Evolutionary conservation across 1,140 invertebrate genomes (phyloP), one percentile per base, ranked within the genome.

Genomic region (Holcopasites calliopsidis): DNA sequence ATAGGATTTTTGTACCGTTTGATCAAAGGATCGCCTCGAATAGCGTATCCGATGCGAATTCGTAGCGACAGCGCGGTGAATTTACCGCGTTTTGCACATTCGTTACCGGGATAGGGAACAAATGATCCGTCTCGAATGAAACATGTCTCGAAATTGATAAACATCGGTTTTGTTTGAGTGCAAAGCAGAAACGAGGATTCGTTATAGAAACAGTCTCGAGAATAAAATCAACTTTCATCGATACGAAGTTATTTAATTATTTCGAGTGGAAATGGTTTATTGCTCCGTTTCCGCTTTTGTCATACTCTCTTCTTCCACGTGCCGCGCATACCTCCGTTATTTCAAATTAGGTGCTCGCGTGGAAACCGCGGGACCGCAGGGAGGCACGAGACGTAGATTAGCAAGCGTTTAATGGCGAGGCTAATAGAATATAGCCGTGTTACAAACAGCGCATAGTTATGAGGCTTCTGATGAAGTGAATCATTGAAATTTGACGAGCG

Each of bases 1-100:
- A 62, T 62, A 72, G 44, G 40, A 60, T 60, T 60, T 70, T 60
- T 47, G 33, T 70, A 40, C 58, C 33, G 47, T 70, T 60, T 70
- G 68, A 60, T 70, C 54, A 70, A 60, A 70, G 68, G 21, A 18
- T 1, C 7, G 16, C 23, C 6, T 49, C 21, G 23, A 11, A 62
- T 28, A 16, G 3, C 8, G n/a, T 13, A 61, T 40, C 13, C n/a
- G 33, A 35, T 21, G 26, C 16, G 38, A 44, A 55, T 38, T 18
- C 21, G 13, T 18, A 69, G 6, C 6, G 44, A 23, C 3, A 21
- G 38, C 6, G 11, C 35, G 13, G 21, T 11, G 10, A 54, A 68
- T 35, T 49, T n/a, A n/a, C n/a, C n/a, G 13, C 35, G 57, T 40
- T 64, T 50, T 44, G 42, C 42, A 18, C 11, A 35, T 33, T 57